Evolutionary conservation across 1,140 invertebrate genomes (phyloP).

Genomic region (Drosophila sulfurigaster): DNA sequence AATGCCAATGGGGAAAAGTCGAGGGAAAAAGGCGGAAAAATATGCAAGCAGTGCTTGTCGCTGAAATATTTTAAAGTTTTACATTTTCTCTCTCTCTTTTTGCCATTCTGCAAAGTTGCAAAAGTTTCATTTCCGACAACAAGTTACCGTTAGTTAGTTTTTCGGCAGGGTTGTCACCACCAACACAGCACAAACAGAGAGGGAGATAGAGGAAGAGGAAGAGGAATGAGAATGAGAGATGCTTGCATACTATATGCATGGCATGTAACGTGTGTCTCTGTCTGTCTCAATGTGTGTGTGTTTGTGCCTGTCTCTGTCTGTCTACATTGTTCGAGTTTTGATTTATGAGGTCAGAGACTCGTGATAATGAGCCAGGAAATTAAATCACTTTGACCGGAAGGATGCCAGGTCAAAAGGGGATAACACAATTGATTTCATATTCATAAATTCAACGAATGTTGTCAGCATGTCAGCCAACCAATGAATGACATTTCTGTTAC

Average conservation of each 20-base stretch:
- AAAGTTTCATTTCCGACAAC: slow-evolving; percentile 83
- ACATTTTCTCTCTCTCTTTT: slow-evolving; percentile 28
- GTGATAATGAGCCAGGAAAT: slow-evolving; percentile 84
- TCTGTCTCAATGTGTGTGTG: slow-evolving; percentile 19
- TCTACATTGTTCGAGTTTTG: slow-evolving; percentile 65
- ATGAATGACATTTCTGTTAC: slow-evolving; percentile 42
- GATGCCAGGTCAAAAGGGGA: slow-evolving; percentile 81
- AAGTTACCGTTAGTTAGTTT: slow-evolving; percentile 81
- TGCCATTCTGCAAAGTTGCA: slow-evolving; percentile 64
- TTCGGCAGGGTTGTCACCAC: slow-evolving; percentile 75
- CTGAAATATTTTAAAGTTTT: slow-evolving; percentile 79
- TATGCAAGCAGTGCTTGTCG: slow-evolving; percentile 53
- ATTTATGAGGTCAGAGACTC: slow-evolving; percentile 83
- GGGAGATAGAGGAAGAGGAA: neutral
- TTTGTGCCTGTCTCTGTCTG: slow-evolving; percentile 38
- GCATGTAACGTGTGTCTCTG: slow-evolving; percentile 70
- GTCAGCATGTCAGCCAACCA: slow-evolving; percentile 62
- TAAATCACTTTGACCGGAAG: slow-evolving; percentile 84
- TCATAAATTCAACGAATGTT: slow-evolving; percentile 81
- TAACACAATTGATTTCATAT: slow-evolving; percentile 83
- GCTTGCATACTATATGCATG: slow-evolving; percentile 60
- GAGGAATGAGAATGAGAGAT: slow-evolving; percentile 5
- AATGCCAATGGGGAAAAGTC: slow-evolving; percentile 27
- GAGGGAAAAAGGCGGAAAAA: slow-evolving; percentile 34
- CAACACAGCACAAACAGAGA: slow-evolving; percentile 33